Conservation (phyloP, 1,140 invertebrate species). For the Drosophila ficusphila region DNA sequence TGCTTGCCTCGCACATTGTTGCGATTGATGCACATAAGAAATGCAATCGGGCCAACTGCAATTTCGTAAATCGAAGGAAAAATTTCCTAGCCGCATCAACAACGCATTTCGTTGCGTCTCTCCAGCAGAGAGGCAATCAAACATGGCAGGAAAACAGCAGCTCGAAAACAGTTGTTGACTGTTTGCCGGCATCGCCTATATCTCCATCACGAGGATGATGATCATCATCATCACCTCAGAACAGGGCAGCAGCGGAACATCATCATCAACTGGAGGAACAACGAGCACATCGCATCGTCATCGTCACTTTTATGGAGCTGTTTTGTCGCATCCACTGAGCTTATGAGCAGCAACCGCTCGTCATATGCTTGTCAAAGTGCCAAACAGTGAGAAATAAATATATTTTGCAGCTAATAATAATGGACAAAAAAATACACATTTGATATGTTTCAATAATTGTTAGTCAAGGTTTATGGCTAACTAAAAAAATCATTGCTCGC, state of each 20-base stretch:
- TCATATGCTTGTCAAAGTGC: constrained; percentile 37
- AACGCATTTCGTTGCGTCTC: constrained; percentile 15
- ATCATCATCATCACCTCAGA: constrained; percentile 12
- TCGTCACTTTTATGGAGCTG: constrained; percentile 44
- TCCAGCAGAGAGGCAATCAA: constrained; percentile 56
- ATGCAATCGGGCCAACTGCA: constrained; percentile 69
- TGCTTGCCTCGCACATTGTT: constrained; percentile 37
- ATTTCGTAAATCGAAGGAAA: constrained; percentile 65
- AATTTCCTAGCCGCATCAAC: constrained; percentile 50
- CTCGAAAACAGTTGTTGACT: constrained; percentile 51
- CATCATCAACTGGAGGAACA: constrained; percentile 8
- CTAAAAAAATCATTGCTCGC: no score
- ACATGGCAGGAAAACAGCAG: constrained; percentile 25
- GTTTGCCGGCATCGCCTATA: constrained; percentile 37
- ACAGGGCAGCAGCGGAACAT: background rate
- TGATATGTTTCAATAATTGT: background rate
- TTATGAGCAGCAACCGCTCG: constrained; percentile 43
- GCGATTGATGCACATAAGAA: constrained; percentile 50
- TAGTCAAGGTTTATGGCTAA: background rate
- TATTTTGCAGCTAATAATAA: no score
- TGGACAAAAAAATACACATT: background rate
- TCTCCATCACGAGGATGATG: constrained; percentile 17
- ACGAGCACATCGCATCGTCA: constrained; percentile 16
- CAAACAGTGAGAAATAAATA: background rate
- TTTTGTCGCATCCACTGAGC: constrained; percentile 61